These are phyloP conservation scores for Tinea trinotella DNA, from an alignment of 2,888 invertebrate species.

Conservation along the genomic window DNA sequence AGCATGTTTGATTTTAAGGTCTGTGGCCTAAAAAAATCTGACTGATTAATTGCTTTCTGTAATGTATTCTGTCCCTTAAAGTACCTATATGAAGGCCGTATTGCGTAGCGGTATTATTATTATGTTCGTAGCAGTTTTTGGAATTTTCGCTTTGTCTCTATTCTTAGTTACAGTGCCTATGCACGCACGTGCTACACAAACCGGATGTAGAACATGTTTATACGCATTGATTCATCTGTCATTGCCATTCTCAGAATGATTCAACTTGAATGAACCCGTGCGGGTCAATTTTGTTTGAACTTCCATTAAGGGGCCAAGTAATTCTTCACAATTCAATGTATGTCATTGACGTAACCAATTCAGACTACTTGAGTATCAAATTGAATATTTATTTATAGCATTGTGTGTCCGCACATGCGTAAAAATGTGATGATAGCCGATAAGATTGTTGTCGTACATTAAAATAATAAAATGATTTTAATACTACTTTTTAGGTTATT, in stretches of 20 bases:
- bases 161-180: no score
- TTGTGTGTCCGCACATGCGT: neutral
- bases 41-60: no score
- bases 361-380: constrained; percentile 3
- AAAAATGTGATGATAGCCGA: neutral
- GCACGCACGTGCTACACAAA: neutral
- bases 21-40: no score
- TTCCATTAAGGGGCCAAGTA: constrained; percentile 15
- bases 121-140: neutral
- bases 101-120: neutral
- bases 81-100: neutral
- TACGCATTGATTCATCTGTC: constrained; percentile 15
- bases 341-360: constrained; percentile 15
- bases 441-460: no score
- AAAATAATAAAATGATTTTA: no score
- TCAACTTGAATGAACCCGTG: constrained; percentile 16
- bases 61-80: no score
- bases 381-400: constrained; percentile 4
- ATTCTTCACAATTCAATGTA: constrained; percentile 15
- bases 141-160: no score
- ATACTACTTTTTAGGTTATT: no score
- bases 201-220: constrained; percentile 1
- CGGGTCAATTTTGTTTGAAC: constrained; percentile 16
- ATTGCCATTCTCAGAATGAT: constrained; percentile 16
- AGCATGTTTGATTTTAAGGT: no score